Evolutionary conservation across 2,797 vertebrate genomes (phyloP).

Genomic region (Muscicapa striata): DNA sequence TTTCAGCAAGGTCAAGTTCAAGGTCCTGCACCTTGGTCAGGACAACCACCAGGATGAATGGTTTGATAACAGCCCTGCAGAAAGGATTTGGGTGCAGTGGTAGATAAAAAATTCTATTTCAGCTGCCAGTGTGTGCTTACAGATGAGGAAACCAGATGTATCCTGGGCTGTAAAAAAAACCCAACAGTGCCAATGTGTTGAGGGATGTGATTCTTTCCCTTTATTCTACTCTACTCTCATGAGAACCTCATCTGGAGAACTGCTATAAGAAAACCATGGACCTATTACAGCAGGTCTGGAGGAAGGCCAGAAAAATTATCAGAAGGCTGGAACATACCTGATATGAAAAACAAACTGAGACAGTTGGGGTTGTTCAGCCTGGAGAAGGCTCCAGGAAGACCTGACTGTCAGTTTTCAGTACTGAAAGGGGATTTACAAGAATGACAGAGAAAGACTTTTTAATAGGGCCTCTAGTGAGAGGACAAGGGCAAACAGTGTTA

Average conservation of each 20-base stretch:
- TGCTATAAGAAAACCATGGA: background rate
- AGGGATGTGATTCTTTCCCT: background rate
- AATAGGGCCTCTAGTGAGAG: background rate
- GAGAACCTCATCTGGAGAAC: background rate
- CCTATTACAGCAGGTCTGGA: background rate
- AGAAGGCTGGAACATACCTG: background rate
- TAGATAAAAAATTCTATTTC: background rate
- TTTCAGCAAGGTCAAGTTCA: background rate
- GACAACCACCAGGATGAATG: background rate
- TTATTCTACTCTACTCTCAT: background rate
- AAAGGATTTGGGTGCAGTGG: background rate
- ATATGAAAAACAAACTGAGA: background rate
- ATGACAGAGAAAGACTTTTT: background rate
- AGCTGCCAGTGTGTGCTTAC: background rate
- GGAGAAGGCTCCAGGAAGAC: background rate
- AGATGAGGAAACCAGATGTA: background rate
- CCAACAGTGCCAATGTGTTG: rapidly evolving
- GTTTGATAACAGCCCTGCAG: too few species aligned
- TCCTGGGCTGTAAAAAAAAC: background rate
- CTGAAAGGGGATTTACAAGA: background rate
- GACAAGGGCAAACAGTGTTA: background rate
- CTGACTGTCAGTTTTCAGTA: background rate
- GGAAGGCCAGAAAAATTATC: background rate
- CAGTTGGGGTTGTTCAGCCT: background rate
- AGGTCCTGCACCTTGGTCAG: background rate